phyloP scores from a whole-genome alignment of 2,113 vertebrate species.

The Chiloscyllium plagiosum region DNA sequence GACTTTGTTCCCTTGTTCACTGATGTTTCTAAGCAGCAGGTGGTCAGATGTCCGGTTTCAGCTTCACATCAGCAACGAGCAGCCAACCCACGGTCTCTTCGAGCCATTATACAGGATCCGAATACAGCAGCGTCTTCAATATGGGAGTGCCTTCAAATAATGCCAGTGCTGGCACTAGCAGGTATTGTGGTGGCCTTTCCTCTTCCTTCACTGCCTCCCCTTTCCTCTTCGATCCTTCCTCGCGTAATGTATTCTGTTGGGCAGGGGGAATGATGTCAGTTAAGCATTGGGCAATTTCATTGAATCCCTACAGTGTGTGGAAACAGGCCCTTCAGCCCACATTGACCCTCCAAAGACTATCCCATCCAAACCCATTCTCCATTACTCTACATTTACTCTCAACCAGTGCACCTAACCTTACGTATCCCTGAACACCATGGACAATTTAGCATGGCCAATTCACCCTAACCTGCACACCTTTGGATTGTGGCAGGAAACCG shows the following conservation, averaged over 20 bases:
- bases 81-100: background rate
- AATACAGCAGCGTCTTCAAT: slow-evolving; percentile 4
- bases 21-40: background rate
- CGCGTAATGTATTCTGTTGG: background rate
- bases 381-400: no score
- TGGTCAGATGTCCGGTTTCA: slow-evolving; percentile 22
- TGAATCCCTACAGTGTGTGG: no score
- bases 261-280: background rate
- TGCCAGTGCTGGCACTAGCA: slow-evolving; percentile 41
- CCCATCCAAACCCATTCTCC: no score
- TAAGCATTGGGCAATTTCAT: no score
- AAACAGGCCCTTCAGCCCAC: no score
- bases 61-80: background rate
- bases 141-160: slow-evolving; percentile 30
- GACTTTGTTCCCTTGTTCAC: background rate
- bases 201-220: background rate
- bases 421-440: no score
- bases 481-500: no score
- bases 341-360: no score
- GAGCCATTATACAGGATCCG: background rate
- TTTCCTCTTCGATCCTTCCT: background rate
- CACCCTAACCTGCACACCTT: no score
- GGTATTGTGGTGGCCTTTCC: slow-evolving; percentile 39
- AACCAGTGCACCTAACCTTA: no score
- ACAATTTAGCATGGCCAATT: no score